Conservation (phyloP, 2,797 vertebrate species). For the Poeciliopsis turneri region DNA sequence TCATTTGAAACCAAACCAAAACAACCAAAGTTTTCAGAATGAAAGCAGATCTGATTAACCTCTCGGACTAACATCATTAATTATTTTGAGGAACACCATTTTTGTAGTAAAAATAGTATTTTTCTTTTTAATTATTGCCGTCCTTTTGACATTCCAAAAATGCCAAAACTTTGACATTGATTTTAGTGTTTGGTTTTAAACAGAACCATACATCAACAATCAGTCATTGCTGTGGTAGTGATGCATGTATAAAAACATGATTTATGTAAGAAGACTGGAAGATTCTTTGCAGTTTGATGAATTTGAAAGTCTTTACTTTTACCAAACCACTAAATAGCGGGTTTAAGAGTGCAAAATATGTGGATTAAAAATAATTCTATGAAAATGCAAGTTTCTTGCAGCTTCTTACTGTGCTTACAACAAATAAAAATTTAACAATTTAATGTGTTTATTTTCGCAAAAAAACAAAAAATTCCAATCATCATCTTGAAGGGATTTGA, state of each 20-base stretch:
- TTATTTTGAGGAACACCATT: background rate
- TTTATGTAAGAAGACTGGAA: background rate
- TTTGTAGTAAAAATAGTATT: background rate
- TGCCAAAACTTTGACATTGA: background rate
- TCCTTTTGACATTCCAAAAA: background rate
- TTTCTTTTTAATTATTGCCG: background rate
- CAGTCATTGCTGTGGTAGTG: background rate
- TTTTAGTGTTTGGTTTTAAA: background rate
- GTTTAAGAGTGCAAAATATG: background rate
- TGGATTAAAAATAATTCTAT: background rate
- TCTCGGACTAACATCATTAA: background rate
- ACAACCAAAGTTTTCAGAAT: background rate
- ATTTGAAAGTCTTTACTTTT: background rate
- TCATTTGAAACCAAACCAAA: background rate
- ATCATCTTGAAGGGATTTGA: background rate
- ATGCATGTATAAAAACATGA: background rate
- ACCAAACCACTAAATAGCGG: background rate
- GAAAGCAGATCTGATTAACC: background rate
- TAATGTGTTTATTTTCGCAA: background rate
- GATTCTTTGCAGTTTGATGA: background rate
- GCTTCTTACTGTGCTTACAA: background rate
- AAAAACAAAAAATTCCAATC: background rate
- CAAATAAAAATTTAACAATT: background rate
- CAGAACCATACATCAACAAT: background rate
- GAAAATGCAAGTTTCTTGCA: background rate